Percentiles rank a stretch among this genome's conserved stretches.
Evolutionary conservation across 2,888 invertebrate genomes (phyloP).

Genomic region (Zaprionus obscuricornis): DNA sequence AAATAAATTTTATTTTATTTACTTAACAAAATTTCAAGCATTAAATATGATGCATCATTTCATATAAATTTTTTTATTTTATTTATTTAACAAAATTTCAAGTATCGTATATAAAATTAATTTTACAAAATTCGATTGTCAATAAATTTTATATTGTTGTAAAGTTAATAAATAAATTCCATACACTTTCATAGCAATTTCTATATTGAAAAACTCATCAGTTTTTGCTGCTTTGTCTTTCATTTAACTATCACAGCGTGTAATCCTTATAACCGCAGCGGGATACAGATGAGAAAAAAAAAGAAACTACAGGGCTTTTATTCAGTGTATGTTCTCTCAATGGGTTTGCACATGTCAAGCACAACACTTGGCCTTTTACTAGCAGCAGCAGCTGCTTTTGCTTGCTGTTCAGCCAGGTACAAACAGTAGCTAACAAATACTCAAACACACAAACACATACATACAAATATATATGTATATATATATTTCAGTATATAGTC

Average conservation of each 20-base stretch:
- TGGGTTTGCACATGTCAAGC: slow-evolving; percentile 65
- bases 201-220: slow-evolving; percentile 4
- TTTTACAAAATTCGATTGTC: too few relatives aligned
- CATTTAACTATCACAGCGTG: slow-evolving; percentile 49
- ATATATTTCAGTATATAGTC: slow-evolving; percentile 12
- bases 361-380: slow-evolving; percentile 75
- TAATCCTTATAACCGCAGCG: slow-evolving; percentile 61
- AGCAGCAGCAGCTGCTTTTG: too few relatives aligned
- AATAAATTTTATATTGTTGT: not conserved
- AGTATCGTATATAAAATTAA: too few relatives aligned
- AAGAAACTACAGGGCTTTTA: slow-evolving; percentile 24
- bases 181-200: not conserved
- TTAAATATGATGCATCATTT: too few relatives aligned
- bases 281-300: slow-evolving; percentile 44
- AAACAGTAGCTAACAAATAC: slow-evolving; percentile 9
- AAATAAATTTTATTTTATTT: too few relatives aligned
- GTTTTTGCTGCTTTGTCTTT: slow-evolving; percentile 12
- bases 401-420: slow-evolving; percentile 59
- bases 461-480: slow-evolving; percentile 5
- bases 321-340: slow-evolving; percentile 40
- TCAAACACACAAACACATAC: slow-evolving; percentile 15
- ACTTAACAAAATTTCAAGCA: too few relatives aligned
- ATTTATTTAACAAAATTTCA: too few relatives aligned
- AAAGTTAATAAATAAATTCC: slow-evolving; percentile 8
- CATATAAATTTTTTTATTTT: too few relatives aligned